Percentiles rank a stretch among this genome's conserved stretches.
These are phyloP conservation scores for Cyclina sinensis DNA, from an alignment of 1,140 invertebrate species.

Conservation along the genomic window DNA sequence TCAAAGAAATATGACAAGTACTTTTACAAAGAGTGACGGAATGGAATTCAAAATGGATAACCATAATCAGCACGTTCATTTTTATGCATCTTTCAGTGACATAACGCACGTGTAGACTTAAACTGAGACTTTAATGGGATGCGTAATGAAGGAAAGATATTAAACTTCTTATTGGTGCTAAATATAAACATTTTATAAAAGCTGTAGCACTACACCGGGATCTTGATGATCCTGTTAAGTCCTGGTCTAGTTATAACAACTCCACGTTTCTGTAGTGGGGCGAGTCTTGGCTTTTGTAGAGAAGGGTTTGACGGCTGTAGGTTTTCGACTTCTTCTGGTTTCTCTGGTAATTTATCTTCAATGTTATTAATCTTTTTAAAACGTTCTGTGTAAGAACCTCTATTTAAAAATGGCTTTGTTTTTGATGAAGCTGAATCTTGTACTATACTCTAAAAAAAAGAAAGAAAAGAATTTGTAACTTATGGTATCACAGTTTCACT, in stretches of 20 bases:
- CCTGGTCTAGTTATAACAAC: conserved; percentile 19
- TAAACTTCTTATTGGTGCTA: no score
- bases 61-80: no score
- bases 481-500: no score
- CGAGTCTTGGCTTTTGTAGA: neutral
- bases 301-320: neutral
- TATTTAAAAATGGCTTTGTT: neutral
- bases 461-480: no score
- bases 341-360: neutral
- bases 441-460: neutral
- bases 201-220: neutral
- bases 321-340: neutral
- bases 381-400: neutral
- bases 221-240: conserved; percentile 31
- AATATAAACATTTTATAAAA: no score
- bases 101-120: no score
- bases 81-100: no score
- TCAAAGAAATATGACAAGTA: no score
- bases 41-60: no score
- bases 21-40: no score
- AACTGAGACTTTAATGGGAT: no score
- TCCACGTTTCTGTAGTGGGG: neutral
- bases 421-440: neutral
- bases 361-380: neutral
- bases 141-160: no score